These are phyloP conservation scores for Sceliomorpha sp. DNA, from an alignment of 2,888 invertebrate species.

Conservation along the genomic window DNA sequence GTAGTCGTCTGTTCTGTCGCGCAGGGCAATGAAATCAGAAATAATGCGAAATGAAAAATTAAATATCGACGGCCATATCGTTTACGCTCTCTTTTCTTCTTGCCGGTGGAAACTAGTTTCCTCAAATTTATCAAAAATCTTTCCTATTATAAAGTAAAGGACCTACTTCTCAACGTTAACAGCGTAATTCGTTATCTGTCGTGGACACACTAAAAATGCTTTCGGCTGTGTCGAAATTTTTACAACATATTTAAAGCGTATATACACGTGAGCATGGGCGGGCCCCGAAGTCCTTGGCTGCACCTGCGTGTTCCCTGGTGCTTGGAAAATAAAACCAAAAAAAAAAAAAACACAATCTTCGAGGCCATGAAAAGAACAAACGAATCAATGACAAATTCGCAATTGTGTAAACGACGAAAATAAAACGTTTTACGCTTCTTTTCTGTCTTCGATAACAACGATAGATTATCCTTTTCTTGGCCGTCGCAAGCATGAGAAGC, in stretches of 20 bases:
- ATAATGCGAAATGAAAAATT: no score
- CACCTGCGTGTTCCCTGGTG: conserved; percentile 69
- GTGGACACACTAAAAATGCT: conserved; percentile 71
- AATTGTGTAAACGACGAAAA: no score
- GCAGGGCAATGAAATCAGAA: no score
- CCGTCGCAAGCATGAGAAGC: conserved; percentile 65
- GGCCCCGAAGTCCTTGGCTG: conserved; percentile 67
- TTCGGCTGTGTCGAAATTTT: conserved; percentile 70
- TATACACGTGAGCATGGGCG: conserved; percentile 63
- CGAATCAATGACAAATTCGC: conserved; percentile 56
- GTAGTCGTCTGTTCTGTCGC: no score
- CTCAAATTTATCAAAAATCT: no score
- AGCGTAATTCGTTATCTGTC: conserved; percentile 58
- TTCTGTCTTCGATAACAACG: conserved; percentile 21
- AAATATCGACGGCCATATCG: no score
- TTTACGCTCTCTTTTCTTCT: no score
- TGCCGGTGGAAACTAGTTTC: no score
- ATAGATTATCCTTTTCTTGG: conserved; percentile 78
- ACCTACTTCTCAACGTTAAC: no score
- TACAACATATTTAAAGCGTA: conserved; percentile 66
- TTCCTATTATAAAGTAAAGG: no score
- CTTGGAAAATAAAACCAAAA: conserved; percentile 66
- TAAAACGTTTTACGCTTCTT: not conserved
- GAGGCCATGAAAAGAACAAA: conserved; percentile 80
- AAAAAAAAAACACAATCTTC: conserved; percentile 36